Evolutionary conservation across 2,888 invertebrate genomes (phyloP).

Genomic region (Trachelus troglodyta): DNA sequence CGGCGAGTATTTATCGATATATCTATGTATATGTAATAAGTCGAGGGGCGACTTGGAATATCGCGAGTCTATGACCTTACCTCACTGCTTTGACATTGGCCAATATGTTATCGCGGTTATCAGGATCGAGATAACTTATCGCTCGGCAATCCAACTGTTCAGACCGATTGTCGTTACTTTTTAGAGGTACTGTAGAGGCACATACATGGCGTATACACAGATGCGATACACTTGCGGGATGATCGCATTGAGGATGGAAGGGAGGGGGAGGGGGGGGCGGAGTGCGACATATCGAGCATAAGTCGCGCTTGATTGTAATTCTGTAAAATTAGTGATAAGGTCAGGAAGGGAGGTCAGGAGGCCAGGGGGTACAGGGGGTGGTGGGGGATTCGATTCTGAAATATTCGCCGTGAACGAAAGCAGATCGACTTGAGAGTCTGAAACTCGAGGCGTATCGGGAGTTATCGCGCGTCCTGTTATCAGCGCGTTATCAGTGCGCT

Average conservation of each 20-base stretch:
- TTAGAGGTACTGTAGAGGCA: not conserved
- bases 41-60: not conserved
- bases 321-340: no score
- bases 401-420: no score
- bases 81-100: not conserved
- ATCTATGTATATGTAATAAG: not conserved
- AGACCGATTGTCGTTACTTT: not conserved
- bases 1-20: not conserved
- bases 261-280: no score
- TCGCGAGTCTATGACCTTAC: not conserved
- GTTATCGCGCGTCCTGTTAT: slow-evolving; percentile 39
- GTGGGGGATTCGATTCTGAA: no score
- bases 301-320: no score
- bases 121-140: not conserved
- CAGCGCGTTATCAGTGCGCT: slow-evolving; percentile 41
- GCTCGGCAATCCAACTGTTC: not conserved
- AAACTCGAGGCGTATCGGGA: slow-evolving; percentile 7
- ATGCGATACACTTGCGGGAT: not conserved
- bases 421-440: not conserved
- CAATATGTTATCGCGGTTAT: not conserved
- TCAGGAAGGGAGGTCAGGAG: no score
- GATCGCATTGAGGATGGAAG: not conserved
- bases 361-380: no score
- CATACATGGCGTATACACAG: not conserved
- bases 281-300: no score